Evolutionary conservation across 2,888 invertebrate species (phyloP).

Genomic region (Cataglyphis livida): DNA sequence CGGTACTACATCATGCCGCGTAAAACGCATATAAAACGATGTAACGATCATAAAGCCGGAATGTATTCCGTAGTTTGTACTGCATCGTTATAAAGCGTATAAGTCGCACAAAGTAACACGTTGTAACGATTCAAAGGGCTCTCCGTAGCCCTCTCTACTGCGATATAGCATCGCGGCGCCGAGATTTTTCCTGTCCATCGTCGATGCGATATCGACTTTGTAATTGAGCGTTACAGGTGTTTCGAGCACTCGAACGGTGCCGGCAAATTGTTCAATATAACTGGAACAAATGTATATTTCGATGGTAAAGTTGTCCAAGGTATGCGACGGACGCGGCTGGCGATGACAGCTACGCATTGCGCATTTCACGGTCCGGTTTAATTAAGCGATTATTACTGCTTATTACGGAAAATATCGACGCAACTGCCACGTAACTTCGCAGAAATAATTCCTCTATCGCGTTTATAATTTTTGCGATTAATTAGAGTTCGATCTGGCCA

Average conservation of each 20-base stretch:
- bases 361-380: conserved; percentile 76
- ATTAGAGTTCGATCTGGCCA: conserved; percentile 30
- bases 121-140: conserved; percentile 44
- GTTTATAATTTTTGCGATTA: conserved; percentile 61
- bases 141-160: not conserved
- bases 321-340: conserved; percentile 78
- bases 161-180: not conserved
- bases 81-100: conserved; percentile 10
- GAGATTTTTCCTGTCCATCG: conserved; percentile 68
- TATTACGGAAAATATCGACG: conserved; percentile 77
- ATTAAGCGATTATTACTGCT: conserved; percentile 82
- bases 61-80: not conserved
- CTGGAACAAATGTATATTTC: conserved; percentile 80
- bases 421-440: conserved; percentile 35
- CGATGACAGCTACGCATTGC: conserved; percentile 80
- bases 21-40: not conserved
- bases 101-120: conserved; percentile 59
- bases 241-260: conserved; percentile 72
- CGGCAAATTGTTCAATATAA: conserved; percentile 79
- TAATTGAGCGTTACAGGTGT: conserved; percentile 79
- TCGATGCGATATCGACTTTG: conserved; percentile 71
- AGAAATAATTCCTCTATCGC: conserved; percentile 52
- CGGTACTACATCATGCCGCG: conserved; percentile 10
- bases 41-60: conserved; percentile 4
- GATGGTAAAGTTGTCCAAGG: conserved; percentile 80